Evolutionary conservation across 2,888 invertebrate genomes (phyloP), one percentile per base, ranked within the genome.

Genomic region (Trimorus sp.): DNA sequence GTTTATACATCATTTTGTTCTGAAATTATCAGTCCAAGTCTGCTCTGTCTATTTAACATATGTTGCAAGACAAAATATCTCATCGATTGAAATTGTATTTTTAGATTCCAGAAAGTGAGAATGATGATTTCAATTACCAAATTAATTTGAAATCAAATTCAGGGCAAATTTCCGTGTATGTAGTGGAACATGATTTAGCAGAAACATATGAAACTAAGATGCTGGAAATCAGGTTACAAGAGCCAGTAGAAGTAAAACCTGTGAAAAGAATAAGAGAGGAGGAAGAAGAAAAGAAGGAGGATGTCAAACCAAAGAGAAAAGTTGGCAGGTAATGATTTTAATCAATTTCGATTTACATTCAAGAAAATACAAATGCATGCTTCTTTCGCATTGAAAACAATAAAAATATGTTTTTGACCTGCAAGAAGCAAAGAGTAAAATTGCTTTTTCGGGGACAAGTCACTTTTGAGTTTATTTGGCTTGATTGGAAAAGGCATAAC

Each of bases 301-400:
- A 87, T 53, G 81, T 88, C 9, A 91, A 90, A 87, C 91, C 91
- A 88, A 92, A 92, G 88, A 90, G 90, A 83, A 91, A 86, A 89
- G 88, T 89, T 68, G 90, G 90, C 81, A 90, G 91, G 91, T 91
- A 87, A 66, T 14, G 11, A 48, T 40, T 14, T n/a, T 40, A 53
- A 7, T 15, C 8, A 37, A 51, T 73, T 49, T 36, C 6, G 1
- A 45, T 1, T 45, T 12, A 5, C 6, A 1, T 3, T 45, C 2
- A 26, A 26, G n/a, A 45, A 12, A 1, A 45, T 3, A 45, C 9
- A 45, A 3, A 12, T 9, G 1, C 45, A 76, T 88, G 91, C 91
- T 91, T 90, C 88, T 84, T 86, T 91, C 90, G 90, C 89, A 86
- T 88, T 86, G 84, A 84, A 87, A 89, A 88, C 85, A 84, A 71